Conservation (phyloP, 1,140 invertebrate genomes). For the Limonius californicus region DNA sequence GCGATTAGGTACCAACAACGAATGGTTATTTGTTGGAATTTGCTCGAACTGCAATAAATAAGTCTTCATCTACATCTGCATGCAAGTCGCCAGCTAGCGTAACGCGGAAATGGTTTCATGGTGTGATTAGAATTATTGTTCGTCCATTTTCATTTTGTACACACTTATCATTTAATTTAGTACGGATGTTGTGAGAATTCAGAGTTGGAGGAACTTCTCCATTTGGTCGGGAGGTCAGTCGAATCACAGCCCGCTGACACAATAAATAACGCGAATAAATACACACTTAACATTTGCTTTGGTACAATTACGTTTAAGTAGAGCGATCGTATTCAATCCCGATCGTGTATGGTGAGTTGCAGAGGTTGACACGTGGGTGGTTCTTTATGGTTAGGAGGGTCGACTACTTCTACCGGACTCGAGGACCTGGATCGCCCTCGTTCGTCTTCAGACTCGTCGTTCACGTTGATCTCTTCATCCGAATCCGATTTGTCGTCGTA, state of each 20-base stretch:
- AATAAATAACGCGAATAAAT: slow-evolving; percentile 12
- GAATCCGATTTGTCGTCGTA: slow-evolving; percentile 62
- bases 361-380: slow-evolving; percentile 40
- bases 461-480: slow-evolving; percentile 66
- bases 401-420: slow-evolving; percentile 44
- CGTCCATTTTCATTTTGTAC: background rate
- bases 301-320: slow-evolving; percentile 11
- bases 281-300: slow-evolving; percentile 15
- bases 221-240: background rate
- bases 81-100: background rate
- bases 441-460: slow-evolving; percentile 46
- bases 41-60: slow-evolving; percentile 1
- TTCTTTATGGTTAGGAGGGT: slow-evolving; percentile 32
- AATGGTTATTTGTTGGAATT: slow-evolving; percentile 12
- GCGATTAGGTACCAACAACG: background rate
- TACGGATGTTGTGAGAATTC: background rate
- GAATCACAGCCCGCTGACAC: slow-evolving; percentile 13
- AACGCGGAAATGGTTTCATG: slow-evolving; percentile 1
- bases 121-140: background rate
- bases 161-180: background rate
- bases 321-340: slow-evolving; percentile 25
- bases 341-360: slow-evolving; percentile 45
- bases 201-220: background rate
- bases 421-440: slow-evolving; percentile 34
- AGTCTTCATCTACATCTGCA: slow-evolving; percentile 6